These are phyloP conservation scores for Leucoraja ocellata DNA, from an alignment of 2,797 vertebrate species.

Conservation along the genomic window DNA sequence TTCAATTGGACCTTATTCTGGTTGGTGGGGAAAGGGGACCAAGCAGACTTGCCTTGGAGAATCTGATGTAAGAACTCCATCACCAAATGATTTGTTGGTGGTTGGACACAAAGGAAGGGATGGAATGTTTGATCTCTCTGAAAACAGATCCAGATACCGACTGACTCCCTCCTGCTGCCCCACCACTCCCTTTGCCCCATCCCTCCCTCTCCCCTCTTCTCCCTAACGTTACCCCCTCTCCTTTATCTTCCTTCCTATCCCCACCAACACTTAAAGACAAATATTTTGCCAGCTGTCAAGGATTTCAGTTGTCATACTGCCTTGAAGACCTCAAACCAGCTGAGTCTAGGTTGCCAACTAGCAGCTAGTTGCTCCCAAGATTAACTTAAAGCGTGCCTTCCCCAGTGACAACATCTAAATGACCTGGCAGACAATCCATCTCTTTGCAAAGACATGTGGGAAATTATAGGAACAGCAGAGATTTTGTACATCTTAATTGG, in stretches of 20 bases:
- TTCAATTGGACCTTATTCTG: neutral
- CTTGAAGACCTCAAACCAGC: neutral
- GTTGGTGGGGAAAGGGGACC: neutral
- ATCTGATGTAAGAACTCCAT: neutral
- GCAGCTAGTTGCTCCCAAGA: neutral
- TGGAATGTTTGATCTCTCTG: no score
- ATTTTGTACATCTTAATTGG: neutral
- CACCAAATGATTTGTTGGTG: no score
- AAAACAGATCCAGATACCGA: neutral
- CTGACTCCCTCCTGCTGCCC: no score
- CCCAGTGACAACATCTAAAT: neutral
- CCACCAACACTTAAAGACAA: neutral
- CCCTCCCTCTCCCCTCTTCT: no score
- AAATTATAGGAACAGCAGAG: neutral
- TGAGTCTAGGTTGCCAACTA: no score
- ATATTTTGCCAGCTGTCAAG: neutral
- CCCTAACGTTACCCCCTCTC: no score
- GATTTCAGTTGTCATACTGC: neutral
- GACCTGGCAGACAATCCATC: neutral
- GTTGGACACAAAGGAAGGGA: no score
- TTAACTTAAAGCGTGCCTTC: neutral
- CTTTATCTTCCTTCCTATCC: no score
- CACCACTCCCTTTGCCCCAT: no score
- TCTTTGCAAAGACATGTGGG: neutral
- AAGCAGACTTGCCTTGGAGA: neutral